phyloP scores from a whole-genome alignment of 2,888 invertebrate genomes.

The Piscicola geometra region DNA sequence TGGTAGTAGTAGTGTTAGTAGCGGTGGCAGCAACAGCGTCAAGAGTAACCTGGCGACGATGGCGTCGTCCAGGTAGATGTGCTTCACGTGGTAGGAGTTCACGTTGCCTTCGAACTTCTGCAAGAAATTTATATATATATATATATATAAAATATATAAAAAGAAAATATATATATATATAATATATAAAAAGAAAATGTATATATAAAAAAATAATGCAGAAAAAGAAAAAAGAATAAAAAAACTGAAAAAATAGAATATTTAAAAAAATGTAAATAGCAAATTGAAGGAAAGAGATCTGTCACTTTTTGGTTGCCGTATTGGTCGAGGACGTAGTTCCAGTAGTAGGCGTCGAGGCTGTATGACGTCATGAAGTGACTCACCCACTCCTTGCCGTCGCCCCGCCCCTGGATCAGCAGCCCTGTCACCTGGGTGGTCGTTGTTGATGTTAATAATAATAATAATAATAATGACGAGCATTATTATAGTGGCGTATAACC shows the following conservation, averaged over 20 bases:
- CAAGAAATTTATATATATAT: not conserved
- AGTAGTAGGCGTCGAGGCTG: constrained; percentile 59
- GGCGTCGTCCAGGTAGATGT: constrained; percentile 58
- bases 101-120: constrained; percentile 59
- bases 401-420: constrained; percentile 59
- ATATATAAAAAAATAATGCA: no score
- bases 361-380: constrained; percentile 58
- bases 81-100: constrained; percentile 58
- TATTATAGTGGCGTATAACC: no score
- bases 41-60: constrained; percentile 55
- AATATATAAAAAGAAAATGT: no score
- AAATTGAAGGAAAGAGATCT: constrained; percentile 19
- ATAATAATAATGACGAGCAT: no score
- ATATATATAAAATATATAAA: constrained; percentile 8
- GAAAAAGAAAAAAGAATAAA: no score
- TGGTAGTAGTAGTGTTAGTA: no score
- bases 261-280: no score
- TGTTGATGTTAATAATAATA: no score
- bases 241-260: no score
- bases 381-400: constrained; percentile 60
- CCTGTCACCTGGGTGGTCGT: constrained; percentile 50
- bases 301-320: constrained; percentile 59
- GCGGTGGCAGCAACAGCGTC: no score
- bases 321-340: constrained; percentile 58
- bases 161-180: no score